Conservation (phyloP, 2,888 invertebrate species). For the Acronicta leporina region DNA sequence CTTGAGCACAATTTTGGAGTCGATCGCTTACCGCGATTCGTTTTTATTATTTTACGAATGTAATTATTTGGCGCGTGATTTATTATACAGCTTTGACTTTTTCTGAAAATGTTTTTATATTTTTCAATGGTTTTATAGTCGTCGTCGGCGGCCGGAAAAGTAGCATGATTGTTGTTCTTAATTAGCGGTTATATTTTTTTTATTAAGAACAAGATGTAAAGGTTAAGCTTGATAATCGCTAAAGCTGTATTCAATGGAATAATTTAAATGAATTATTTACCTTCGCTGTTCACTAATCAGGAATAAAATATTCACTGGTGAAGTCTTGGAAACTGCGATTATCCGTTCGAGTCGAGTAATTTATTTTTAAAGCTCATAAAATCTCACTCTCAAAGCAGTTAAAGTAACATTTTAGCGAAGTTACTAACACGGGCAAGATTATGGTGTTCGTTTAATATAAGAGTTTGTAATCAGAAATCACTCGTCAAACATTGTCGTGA, state of each 20-base stretch:
- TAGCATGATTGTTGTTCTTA: conserved; percentile 54
- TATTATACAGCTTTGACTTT: conserved; percentile 66
- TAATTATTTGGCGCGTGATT: conserved; percentile 73
- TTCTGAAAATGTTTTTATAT: conserved; percentile 59
- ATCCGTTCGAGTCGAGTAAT: conserved; percentile 78
- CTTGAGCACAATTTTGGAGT: conserved; percentile 56
- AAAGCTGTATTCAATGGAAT: conserved; percentile 58
- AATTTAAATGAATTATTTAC: conserved; percentile 74
- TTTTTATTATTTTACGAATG: conserved; percentile 67
- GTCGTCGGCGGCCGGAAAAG: conserved; percentile 60
- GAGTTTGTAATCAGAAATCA: conserved; percentile 74
- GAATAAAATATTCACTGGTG: conserved; percentile 80
- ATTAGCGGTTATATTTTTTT: conserved; percentile 44
- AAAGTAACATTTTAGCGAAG: conserved; percentile 86
- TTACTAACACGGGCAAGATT: conserved; percentile 75
- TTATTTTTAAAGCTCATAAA: conserved; percentile 88
- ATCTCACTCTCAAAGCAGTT: conserved; percentile 86
- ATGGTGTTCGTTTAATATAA: conserved; percentile 72
- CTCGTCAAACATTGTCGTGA: conserved; percentile 79
- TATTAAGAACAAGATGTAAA: conserved; percentile 31
- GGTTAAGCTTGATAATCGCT: conserved; percentile 20
- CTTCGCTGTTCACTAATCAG: conserved; percentile 72
- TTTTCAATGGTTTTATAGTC: conserved; percentile 72
- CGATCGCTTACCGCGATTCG: conserved; percentile 60
- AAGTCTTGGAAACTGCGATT: conserved; percentile 76